Percentiles rank a stretch among this genome's conserved stretches.
These are phyloP conservation scores for Perognathus longimembris DNA, from an alignment of 2,113 vertebrate species.

Conservation along the genomic window DNA sequence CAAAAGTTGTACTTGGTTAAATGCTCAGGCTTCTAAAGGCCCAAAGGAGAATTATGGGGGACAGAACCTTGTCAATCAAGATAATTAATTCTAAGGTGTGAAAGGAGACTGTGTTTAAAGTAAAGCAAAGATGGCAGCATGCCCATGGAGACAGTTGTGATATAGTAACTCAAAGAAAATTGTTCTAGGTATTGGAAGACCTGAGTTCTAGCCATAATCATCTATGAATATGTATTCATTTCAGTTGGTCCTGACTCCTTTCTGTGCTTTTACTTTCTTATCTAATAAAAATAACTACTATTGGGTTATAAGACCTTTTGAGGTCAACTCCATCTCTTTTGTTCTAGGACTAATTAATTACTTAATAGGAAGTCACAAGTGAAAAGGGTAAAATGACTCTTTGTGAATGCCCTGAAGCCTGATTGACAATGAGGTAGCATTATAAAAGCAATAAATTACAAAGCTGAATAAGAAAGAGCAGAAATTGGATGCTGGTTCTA, in stretches of 20 bases:
- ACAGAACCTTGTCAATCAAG: constrained; percentile 43
- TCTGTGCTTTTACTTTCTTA: constrained; percentile 21
- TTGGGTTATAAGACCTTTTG: constrained; percentile 39
- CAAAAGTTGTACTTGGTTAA: constrained; percentile 41
- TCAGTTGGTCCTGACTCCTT: not conserved
- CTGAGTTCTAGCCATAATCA: constrained; percentile 18
- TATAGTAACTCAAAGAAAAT: constrained; percentile 14
- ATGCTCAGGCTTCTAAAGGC: constrained; percentile 39
- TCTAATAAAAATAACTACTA: constrained; percentile 17
- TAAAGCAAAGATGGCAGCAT: constrained; percentile 18
- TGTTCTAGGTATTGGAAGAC: constrained; percentile 3
- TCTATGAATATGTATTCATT: constrained; percentile 30
- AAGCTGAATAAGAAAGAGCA: constrained; percentile 38
- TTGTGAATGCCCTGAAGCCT: not conserved
- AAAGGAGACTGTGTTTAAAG: constrained; percentile 39
- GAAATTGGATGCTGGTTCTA: not conserved
- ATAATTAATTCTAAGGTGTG: constrained; percentile 48
- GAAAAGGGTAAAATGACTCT: not conserved
- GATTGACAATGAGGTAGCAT: constrained; percentile 6
- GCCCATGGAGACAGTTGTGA: not conserved
- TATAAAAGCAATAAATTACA: not conserved
- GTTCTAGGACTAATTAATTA: constrained; percentile 32
- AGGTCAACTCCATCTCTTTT: constrained; percentile 32
- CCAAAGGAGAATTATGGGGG: constrained; percentile 28
- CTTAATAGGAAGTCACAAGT: constrained; percentile 41